Conservation (phyloP, 92 coral and sea anemone species). For the Phenganax subtilis region DNA sequence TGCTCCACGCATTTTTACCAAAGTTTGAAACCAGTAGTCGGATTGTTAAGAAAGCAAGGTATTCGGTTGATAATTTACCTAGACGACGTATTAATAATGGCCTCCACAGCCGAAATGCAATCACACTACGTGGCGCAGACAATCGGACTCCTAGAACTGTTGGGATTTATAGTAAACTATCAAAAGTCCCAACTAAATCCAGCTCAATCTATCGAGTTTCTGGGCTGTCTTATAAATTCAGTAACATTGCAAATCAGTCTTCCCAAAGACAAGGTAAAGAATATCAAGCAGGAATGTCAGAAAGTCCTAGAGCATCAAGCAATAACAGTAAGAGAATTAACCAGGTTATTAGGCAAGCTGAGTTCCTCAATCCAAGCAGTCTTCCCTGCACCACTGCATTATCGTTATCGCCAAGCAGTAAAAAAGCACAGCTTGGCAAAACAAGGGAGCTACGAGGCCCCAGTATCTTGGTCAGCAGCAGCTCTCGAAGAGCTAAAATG, state of each 20-base stretch:
- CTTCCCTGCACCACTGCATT: slow-evolving; percentile 42
- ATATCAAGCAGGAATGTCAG: slow-evolving; percentile 36
- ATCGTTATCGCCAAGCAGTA: slow-evolving; percentile 31
- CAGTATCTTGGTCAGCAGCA: slow-evolving; percentile 19
- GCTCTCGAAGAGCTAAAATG: slow-evolving; percentile 44
- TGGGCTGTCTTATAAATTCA: slow-evolving; percentile 46
- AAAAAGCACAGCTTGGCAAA: slow-evolving; percentile 36
- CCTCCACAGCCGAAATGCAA: slow-evolving; percentile 38
- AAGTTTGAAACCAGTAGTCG: slow-evolving; percentile 47
- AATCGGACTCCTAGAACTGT: slow-evolving; percentile 27
- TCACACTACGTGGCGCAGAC: slow-evolving; percentile 20
- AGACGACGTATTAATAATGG: slow-evolving; percentile 48
- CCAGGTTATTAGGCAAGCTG: slow-evolving; percentile 39
- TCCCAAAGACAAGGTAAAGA: slow-evolving; percentile 40
- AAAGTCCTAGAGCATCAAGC: slow-evolving; percentile 18
- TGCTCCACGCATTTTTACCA: slow-evolving; percentile 43
- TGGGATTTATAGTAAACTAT: slow-evolving; percentile 17
- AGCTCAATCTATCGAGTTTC: slow-evolving; percentile 39
- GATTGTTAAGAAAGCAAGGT: slow-evolving; percentile 43
- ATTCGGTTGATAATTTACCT: slow-evolving; percentile 45
- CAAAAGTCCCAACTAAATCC: slow-evolving; percentile 36
- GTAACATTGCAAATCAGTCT: slow-evolving; percentile 34
- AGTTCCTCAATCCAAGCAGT: slow-evolving; percentile 43
- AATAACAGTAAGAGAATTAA: slow-evolving; percentile 40
- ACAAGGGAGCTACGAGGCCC: slow-evolving; percentile 36